Conservation (phyloP, 2,888 invertebrate species). For the Drosophila paramelanica region DNA sequence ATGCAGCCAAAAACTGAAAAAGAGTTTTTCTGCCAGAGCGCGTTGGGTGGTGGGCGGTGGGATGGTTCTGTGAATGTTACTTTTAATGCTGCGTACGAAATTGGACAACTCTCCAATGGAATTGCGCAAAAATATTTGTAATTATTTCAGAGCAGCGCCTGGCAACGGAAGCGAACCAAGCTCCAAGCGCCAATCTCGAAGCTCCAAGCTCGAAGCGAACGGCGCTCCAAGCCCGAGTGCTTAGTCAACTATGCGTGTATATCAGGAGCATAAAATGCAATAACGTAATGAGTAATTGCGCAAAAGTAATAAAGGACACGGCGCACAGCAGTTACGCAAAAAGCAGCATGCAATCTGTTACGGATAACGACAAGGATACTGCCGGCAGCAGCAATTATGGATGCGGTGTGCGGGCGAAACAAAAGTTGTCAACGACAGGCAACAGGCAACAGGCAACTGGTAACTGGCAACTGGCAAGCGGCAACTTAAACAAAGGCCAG, state of each 20-base stretch:
- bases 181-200: not conserved
- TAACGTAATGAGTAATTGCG: slow-evolving; percentile 83
- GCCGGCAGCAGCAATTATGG: slow-evolving; percentile 61
- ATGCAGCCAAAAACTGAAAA: slow-evolving; percentile 20
- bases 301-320: slow-evolving; percentile 76
- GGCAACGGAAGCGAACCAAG: slow-evolving; percentile 15
- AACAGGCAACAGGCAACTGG: slow-evolving; percentile 30
- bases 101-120: slow-evolving; percentile 56
- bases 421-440: slow-evolving; percentile 79
- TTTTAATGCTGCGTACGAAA: slow-evolving; percentile 46
- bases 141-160: slow-evolving; percentile 62
- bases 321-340: slow-evolving; percentile 67
- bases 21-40: not conserved
- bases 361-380: slow-evolving; percentile 71
- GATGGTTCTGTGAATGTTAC: not conserved
- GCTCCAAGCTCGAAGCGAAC: not conserved
- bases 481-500: slow-evolving; percentile 65
- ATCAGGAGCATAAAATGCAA: slow-evolving; percentile 78
- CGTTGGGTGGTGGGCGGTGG: not conserved
- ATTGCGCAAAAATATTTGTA: slow-evolving; percentile 76
- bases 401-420: slow-evolving; percentile 44
- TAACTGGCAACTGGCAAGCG: slow-evolving; percentile 43
- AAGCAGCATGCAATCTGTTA: slow-evolving; percentile 67
- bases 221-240: slow-evolving; percentile 7
- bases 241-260: slow-evolving; percentile 72